phyloP scores from a whole-genome alignment of 2,797 vertebrate species.

The Gymnothorax reevesii region DNA sequence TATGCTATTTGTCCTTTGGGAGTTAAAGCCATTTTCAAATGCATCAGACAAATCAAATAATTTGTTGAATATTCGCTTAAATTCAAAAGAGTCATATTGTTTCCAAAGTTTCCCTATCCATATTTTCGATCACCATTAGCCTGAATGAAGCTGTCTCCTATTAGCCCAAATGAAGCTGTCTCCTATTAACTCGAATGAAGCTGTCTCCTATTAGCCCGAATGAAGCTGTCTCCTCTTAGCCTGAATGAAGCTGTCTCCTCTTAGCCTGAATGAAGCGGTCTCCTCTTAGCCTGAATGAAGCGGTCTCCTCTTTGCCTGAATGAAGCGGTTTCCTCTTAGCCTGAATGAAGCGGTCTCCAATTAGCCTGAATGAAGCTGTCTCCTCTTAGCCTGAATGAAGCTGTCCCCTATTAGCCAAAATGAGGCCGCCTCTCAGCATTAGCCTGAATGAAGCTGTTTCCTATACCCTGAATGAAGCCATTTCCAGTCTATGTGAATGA shows the following conservation, averaged over 20 bases:
- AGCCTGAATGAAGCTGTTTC: neutral
- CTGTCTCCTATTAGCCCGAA: neutral
- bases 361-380: neutral
- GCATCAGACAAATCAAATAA: no score
- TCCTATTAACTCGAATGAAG: neutral
- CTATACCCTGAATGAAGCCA: no score
- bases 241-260: neutral
- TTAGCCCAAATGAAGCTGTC: neutral
- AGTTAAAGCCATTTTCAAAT: no score
- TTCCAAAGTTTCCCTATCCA: no score
- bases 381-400: neutral
- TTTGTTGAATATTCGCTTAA: no score
- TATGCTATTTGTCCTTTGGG: no score
- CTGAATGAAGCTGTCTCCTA: neutral
- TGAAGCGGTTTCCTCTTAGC: neutral
- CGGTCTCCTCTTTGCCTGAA: neutral
- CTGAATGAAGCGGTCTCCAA: neutral
- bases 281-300: neutral
- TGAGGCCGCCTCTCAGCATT: neutral
- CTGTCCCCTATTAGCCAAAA: no score
- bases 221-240: constrained; percentile 1
- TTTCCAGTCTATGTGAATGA: no score
- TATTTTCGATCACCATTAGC: no score
- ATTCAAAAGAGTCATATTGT: no score
- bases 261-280: neutral